Base-by-base conservation (phyloP, 2,797 vertebrate genomes). In the Leuciscus waleckii region DNA sequence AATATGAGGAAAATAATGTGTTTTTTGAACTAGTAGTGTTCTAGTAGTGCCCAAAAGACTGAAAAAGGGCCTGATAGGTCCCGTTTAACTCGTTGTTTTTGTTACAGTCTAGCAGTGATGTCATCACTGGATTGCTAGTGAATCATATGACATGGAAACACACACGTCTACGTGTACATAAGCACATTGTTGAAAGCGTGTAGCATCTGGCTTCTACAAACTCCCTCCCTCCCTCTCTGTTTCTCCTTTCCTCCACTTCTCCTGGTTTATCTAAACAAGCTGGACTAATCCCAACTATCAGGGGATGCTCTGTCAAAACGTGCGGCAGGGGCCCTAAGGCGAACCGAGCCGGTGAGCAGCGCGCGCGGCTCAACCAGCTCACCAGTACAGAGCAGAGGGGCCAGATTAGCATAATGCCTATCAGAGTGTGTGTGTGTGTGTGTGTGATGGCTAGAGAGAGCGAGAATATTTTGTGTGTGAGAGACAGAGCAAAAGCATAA, bases 261-360 rank as follows among this genome's bases (percentile, higher is more conserved):
- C 93, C 94, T 95, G 97, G 96, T 99, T 98, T 98, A 98, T 97
- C 98, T 97, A 99, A 99, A 99, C 97, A 99, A 98, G 97, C 97
- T 97, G 95, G 95, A 97, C 97, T 99, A 99, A 99, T 99, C 98
- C 97, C 95, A 98, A 98, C 96, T 98, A 97, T 98, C 98, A 96
- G 97, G 97, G 98, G 96, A 98, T 96, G 95, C 96, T 97, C 97
- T 99, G 97, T 99, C 98, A 99, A 98, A 99, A 98, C 96, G 97
- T 97, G 96, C 97, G 97, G 97, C 96, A 96, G 96, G 75, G 97
- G 97, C 98, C 98, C 97, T 96, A 96, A 98, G 97, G 98, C 98
- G 95, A 98, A 96, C 96, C 96, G 96, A 96, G 94, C 95, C 96
- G 95, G 96, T 95, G 96, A 97, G 97, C 97, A 95, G 96, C 95